phyloP scores from a whole-genome alignment of 1,140 invertebrate species.

The Drosophila bocqueti region DNA sequence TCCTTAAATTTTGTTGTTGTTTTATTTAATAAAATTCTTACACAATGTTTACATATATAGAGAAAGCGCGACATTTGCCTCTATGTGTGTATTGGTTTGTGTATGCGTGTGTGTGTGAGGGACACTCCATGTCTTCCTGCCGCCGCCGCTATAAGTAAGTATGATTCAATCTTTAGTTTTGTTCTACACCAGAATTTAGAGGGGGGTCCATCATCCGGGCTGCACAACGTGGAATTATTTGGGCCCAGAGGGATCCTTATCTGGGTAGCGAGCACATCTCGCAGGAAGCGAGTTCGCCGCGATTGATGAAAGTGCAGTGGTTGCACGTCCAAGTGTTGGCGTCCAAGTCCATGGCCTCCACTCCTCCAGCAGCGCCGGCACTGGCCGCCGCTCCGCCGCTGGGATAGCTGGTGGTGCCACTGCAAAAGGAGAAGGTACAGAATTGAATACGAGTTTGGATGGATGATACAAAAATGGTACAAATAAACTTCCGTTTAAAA shows the following conservation, averaged over 20 bases:
- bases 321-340: conserved; percentile 93
- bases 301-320: conserved; percentile 97
- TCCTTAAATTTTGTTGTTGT: conserved; percentile 26
- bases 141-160: conserved; percentile 58
- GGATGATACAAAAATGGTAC: no score
- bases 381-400: conserved; percentile 49
- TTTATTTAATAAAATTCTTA: conserved; percentile 76
- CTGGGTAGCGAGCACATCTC: conserved; percentile 97
- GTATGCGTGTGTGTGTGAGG: conserved; percentile 15
- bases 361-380: conserved; percentile 44
- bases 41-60: conserved; percentile 66
- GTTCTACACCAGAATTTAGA: conserved; percentile 71
- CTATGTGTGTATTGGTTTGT: conserved; percentile 26
- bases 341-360: conserved; percentile 72
- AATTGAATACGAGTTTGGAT: neutral
- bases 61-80: conserved; percentile 42
- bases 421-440: conserved; percentile 7
- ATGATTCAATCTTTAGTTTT: conserved; percentile 80
- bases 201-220: conserved; percentile 27
- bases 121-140: conserved; percentile 41
- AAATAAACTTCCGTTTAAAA: neutral
- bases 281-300: conserved; percentile 89
- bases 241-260: conserved; percentile 60
- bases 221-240: conserved; percentile 40
- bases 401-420: conserved; percentile 74